Evolutionary conservation across 2,113 vertebrate species (phyloP).

Genomic region (Pygoscelis adeliae): DNA sequence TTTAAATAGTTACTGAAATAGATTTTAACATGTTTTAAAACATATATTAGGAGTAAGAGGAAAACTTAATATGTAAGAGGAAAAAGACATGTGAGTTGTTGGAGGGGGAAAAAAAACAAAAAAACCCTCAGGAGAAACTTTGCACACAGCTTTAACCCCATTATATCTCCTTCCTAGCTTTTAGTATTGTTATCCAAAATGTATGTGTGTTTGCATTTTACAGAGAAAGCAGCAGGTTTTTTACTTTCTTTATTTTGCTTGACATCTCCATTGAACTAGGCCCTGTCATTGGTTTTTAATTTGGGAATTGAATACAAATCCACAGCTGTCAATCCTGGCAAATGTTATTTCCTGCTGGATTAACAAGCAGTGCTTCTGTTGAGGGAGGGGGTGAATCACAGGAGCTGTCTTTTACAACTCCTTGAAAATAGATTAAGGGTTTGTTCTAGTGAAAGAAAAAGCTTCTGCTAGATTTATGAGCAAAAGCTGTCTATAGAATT

Average conservation of each 20-base stretch:
- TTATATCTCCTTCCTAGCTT: constrained; percentile 14
- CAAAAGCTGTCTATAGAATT: constrained; percentile 10
- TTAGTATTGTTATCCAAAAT: constrained; percentile 21
- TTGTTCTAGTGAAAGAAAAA: constrained; percentile 45
- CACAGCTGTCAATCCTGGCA: constrained; percentile 78
- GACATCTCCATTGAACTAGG: constrained; percentile 66
- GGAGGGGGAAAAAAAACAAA: neutral
- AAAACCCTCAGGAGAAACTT: neutral
- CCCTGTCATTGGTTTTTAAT: constrained; percentile 66
- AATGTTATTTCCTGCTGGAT: constrained; percentile 77
- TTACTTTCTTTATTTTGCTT: constrained; percentile 50
- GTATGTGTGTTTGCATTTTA: constrained; percentile 43
- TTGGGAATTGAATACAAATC: constrained; percentile 73
- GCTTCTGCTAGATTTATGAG: constrained; percentile 14
- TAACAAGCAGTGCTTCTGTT: constrained; percentile 62
- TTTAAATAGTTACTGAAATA: neutral
- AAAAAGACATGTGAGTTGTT: neutral
- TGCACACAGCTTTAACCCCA: constrained; percentile 12
- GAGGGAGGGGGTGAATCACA: constrained; percentile 37
- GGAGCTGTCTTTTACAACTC: constrained; percentile 52
- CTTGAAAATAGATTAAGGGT: constrained; percentile 48
- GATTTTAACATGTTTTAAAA: neutral
- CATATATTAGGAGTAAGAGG: neutral
- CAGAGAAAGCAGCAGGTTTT: constrained; percentile 28
- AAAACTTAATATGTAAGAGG: neutral